Evolutionary conservation across 2,888 invertebrate species (phyloP).

Genomic region (Macaria liturata): DNA sequence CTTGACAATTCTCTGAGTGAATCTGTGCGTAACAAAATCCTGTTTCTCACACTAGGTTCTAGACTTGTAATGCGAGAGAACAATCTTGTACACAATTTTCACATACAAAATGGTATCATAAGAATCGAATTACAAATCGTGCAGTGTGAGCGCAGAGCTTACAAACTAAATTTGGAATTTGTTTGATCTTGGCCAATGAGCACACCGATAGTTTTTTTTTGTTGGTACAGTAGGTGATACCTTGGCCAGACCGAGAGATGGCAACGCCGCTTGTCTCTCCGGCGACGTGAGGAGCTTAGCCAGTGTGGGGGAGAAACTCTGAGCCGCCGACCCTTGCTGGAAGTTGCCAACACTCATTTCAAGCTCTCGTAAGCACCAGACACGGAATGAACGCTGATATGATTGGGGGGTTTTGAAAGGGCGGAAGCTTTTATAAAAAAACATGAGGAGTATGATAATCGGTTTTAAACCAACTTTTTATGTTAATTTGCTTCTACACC

Average conservation of each 20-base stretch:
- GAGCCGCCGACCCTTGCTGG: constrained; percentile 81
- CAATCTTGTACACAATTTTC: no score
- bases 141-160: constrained; percentile 45
- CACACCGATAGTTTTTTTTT: constrained; percentile 66
- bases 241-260: constrained; percentile 82
- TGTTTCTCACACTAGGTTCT: no score
- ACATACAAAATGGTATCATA: no score
- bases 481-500: no score
- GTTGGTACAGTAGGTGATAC: constrained; percentile 65
- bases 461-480: no score
- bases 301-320: constrained; percentile 90
- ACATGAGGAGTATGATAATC: no score
- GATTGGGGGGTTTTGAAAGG: no score
- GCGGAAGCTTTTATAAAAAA: no score
- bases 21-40: no score
- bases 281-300: constrained; percentile 90
- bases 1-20: no score
- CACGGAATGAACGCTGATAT: no score
- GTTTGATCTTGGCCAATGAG: constrained; percentile 74
- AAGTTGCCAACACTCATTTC: constrained; percentile 80
- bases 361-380: constrained; percentile 43
- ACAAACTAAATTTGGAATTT: constrained; percentile 80
- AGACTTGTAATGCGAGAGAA: no score
- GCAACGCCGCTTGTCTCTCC: constrained; percentile 76
- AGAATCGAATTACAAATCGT: constrained; percentile 1